A percentile compares a stretch with the other conserved stretches of the same genome.
Conservation (phyloP, 1,140 invertebrate species). For the Drosophila albomicans region DNA sequence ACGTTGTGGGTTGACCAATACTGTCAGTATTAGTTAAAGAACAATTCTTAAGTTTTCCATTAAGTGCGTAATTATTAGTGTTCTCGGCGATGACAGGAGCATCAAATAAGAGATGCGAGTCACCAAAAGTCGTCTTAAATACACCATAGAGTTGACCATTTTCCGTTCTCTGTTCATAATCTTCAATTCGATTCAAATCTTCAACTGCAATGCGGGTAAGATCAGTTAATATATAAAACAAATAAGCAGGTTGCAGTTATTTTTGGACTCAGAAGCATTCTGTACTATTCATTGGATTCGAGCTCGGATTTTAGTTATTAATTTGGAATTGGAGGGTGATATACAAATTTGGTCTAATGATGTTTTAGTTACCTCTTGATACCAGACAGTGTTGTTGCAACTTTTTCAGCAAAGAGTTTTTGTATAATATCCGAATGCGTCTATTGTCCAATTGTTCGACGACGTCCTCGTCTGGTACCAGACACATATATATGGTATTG, state of each 20-base stretch:
- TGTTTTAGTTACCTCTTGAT: background rate
- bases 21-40: background rate
- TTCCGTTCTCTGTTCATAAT: background rate
- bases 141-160: conserved; percentile 34
- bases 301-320: too few relatives aligned
- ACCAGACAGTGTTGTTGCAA: conserved; percentile 42
- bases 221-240: too few relatives aligned
- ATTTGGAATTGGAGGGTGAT: too few relatives aligned
- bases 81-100: conserved; percentile 54
- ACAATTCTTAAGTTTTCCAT: background rate
- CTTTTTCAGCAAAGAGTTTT: conserved; percentile 24
- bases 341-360: too few relatives aligned
- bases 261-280: too few relatives aligned
- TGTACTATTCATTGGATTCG: too few relatives aligned
- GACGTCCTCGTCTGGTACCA: background rate
- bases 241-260: too few relatives aligned
- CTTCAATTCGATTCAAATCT: background rate
- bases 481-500: conserved; percentile 58
- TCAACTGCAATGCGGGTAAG: conserved; percentile 21
- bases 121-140: conserved; percentile 33
- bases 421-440: background rate
- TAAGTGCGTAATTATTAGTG: conserved; percentile 6
- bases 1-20: background rate
- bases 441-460: conserved; percentile 9
- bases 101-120: conserved; percentile 35